Evolutionary conservation across 1,140 invertebrate genomes (phyloP), one percentile per base, ranked within the genome.

Genomic region (Ceratosolen solmsi): DNA sequence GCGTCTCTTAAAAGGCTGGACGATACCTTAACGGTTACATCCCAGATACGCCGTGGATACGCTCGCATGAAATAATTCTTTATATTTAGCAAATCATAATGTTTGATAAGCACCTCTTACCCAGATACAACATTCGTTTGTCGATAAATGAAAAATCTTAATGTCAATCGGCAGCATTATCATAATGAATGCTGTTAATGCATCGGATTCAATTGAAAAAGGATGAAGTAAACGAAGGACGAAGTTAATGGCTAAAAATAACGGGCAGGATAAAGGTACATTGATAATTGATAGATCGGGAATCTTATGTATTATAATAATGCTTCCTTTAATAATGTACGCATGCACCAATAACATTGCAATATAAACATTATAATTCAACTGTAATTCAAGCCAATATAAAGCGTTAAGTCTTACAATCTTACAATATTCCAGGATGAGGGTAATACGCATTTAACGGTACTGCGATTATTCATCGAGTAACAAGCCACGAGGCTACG

Each of bases 321-420:
- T 30, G 30, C 30, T 36, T 15, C 13, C 30, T 63, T 17, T 63
- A 63, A 63, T 36, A 33, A 20, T 20, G 30, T 33, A 36, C 33
- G 60, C 17, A 33, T 33, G 17, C 20, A 63, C 41, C 41, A n/a
- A n/a, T n/a, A n/a, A n/a, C n/a, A n/a, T n/a, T n/a, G n/a, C n/a
- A n/a, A n/a, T n/a, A n/a, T n/a, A n/a, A 63, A 63, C 27, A 27
- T 63, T 63, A 20, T 63, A 63, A 63, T 63, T 63, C 30, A 63
- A 33, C 27, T 63, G 33, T 36, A 63, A 63, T 63, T 17, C 30
- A 17, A 63, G 1, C 25, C 9, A 13, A 13, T 17, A n/a, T n/a
- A n/a, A n/a, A n/a, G 60, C 25, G 11, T 33, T 5, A 25, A 63
- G 27, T 15, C 17, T 63, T 63, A 27, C n/a, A n/a, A n/a, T n/a